These are phyloP conservation scores for Drosophila repletoides DNA, from an alignment of 1,140 invertebrate genomes.

Conservation along the genomic window DNA sequence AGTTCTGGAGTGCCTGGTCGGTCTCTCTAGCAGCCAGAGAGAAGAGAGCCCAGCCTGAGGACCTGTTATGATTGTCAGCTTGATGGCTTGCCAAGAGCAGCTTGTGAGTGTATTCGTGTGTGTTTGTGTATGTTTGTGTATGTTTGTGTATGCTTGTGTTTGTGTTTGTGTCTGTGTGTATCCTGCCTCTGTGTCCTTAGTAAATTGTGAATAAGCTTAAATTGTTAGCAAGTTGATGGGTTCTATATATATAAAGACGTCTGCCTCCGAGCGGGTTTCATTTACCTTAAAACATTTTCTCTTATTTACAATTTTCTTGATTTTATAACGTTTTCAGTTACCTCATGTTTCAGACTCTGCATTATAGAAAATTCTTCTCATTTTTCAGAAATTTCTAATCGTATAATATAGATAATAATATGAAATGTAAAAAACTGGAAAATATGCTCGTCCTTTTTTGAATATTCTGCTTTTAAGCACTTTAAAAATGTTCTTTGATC, in stretches of 20 bases:
- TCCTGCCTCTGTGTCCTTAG: background rate
- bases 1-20: conserved; percentile 5
- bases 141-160: background rate
- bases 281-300: too few relatives aligned
- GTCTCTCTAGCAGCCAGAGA: too few relatives aligned
- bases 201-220: conserved; percentile 32
- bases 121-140: background rate
- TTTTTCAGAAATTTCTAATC: too few relatives aligned
- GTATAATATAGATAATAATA: too few relatives aligned
- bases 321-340: too few relatives aligned
- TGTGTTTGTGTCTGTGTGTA: background rate
- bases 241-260: background rate
- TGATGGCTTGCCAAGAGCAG: conserved; percentile 50
- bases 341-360: too few relatives aligned
- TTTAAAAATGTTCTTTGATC: too few relatives aligned
- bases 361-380: too few relatives aligned
- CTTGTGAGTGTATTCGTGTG: background rate
- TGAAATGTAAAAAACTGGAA: too few relatives aligned
- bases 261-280: too few relatives aligned
- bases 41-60: conserved; percentile 45
- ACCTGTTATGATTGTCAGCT: conserved; percentile 69
- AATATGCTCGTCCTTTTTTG: too few relatives aligned
- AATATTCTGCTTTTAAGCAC: too few relatives aligned
- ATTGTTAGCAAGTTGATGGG: conserved; percentile 17
- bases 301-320: background rate